Percentiles rank a stretch among this genome's conserved stretches.
Evolutionary conservation across 1,140 invertebrate species (phyloP).

Genomic region (Plodia interpunctella): DNA sequence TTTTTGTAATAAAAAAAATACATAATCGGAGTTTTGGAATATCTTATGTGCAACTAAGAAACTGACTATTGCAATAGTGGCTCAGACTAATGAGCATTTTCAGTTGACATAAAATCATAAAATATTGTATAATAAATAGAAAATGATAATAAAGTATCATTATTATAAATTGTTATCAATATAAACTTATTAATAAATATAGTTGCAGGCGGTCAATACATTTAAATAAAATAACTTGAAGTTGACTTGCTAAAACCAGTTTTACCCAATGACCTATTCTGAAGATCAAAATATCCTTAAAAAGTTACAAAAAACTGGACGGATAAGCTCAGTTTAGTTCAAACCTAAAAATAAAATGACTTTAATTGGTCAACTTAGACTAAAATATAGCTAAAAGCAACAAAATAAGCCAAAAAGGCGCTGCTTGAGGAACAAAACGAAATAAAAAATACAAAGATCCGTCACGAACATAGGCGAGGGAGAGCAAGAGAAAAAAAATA

Average conservation of each 20-base stretch:
- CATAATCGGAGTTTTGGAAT: no score
- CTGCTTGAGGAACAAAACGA: constrained; percentile 56
- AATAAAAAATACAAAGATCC: constrained; percentile 63
- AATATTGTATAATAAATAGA: no score
- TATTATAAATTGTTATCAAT: no score
- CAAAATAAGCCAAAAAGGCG: constrained; percentile 71
- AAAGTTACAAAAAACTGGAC: constrained; percentile 2
- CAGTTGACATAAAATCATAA: no score
- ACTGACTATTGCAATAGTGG: no score
- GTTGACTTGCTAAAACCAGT: background rate
- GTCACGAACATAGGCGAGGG: constrained; percentile 76
- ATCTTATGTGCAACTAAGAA: no score
- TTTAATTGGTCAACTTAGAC: constrained; percentile 44
- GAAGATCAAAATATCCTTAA: background rate
- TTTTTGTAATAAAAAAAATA: no score
- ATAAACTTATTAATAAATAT: background rate
- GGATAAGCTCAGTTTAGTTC: constrained; percentile 5
- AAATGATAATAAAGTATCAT: no score
- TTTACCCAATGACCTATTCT: constrained; percentile 2
- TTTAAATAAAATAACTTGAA: background rate
- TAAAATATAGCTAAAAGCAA: constrained; percentile 71
- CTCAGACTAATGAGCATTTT: no score
- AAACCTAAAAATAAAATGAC: constrained; percentile 30
- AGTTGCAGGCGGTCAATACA: background rate
- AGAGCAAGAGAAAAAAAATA: constrained; percentile 70